Percentiles rank a stretch among this genome's conserved stretches.
Conservation (phyloP, 2,113 vertebrate species). For the Melospiza melodia region DNA sequence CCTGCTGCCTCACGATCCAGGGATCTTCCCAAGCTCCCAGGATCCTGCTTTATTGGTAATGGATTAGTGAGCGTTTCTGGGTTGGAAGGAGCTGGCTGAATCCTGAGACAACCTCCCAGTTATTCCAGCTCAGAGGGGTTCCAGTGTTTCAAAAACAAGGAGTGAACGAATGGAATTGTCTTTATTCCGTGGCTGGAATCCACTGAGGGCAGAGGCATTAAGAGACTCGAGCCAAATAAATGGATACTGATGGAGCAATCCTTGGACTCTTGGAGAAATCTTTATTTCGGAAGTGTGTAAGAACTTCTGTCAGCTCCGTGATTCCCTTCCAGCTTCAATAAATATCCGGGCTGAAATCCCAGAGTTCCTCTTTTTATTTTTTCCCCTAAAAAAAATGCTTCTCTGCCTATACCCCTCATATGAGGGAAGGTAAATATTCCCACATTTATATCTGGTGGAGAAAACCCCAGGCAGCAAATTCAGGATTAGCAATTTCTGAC, state of each 20-base stretch:
- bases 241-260: neutral
- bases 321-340: neutral
- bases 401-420: neutral
- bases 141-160: neutral
- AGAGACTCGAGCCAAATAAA: neutral
- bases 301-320: neutral
- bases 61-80: neutral
- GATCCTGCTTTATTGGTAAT: neutral
- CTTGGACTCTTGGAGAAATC: neutral
- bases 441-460: neutral
- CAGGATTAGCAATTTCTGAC: neutral
- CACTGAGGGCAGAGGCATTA: neutral
- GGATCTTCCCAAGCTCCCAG: neutral
- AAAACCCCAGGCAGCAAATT: neutral
- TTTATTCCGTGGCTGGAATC: neutral
- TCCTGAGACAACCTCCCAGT: neutral
- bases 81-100: neutral
- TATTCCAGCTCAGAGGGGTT: neutral
- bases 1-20: neutral
- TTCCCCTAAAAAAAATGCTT: neutral
- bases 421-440: neutral
- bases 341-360: neutral
- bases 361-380: neutral
- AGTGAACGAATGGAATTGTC: neutral
- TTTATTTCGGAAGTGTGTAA: neutral